A percentile compares a stretch with the other conserved stretches of the same genome.
Conservation (phyloP, 2,113 vertebrate genomes). For the Archocentrus centrarchus region DNA sequence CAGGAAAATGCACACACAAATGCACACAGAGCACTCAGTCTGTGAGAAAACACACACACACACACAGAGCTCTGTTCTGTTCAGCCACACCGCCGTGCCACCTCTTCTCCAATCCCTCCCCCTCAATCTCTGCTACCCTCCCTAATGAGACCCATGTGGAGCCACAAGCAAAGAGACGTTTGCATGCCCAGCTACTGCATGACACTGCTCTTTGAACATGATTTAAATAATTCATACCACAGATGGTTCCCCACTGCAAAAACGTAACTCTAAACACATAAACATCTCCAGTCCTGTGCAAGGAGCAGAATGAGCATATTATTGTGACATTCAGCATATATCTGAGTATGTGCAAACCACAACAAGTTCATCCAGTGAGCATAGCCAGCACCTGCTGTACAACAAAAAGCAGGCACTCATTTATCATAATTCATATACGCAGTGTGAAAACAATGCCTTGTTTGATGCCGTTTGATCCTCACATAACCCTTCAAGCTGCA, state of each 20-base stretch:
- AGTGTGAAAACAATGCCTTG: background rate
- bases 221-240: background rate
- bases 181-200: background rate
- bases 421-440: too few species aligned
- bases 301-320: background rate
- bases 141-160: constrained; percentile 70
- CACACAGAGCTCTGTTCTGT: constrained; percentile 60
- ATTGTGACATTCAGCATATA: background rate
- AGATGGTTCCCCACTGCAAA: background rate
- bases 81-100: background rate
- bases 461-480: background rate
- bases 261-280: background rate
- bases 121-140: background rate
- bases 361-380: background rate
- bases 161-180: constrained; percentile 23
- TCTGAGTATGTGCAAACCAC: background rate
- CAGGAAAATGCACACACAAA: constrained; percentile 61
- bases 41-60: constrained; percentile 67
- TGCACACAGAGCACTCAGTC: constrained; percentile 49
- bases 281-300: background rate
- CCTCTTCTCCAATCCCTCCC: constrained; percentile 16
- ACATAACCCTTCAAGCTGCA: background rate
- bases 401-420: too few species aligned
- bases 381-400: too few species aligned
- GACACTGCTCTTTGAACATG: background rate